Evolutionary conservation across 2,113 vertebrate species (phyloP).

Genomic region (Pelusios castaneus): DNA sequence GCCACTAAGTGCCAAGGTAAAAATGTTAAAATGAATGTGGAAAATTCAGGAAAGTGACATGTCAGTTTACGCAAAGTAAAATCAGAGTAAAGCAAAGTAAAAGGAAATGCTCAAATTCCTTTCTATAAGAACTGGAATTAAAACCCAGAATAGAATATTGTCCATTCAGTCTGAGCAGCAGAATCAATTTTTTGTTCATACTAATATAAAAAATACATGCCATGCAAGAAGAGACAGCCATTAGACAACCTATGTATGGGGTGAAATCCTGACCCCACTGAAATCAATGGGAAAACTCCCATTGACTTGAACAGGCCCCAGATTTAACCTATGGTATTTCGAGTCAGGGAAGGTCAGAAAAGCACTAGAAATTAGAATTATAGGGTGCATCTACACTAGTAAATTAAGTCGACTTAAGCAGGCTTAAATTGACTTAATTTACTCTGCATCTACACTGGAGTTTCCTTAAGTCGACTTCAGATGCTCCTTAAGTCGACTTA

Average conservation of each 20-base stretch:
- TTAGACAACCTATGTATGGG: not conserved
- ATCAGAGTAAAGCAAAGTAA: not conserved
- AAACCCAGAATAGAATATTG: not conserved
- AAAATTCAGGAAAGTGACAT: not conserved
- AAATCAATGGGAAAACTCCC: not conserved
- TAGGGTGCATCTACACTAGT: too few relatives aligned
- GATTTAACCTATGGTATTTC: not conserved
- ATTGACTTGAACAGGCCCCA: not conserved
- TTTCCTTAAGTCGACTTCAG: too few relatives aligned
- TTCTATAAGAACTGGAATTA: not conserved
- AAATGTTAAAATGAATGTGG: not conserved
- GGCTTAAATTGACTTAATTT: too few relatives aligned
- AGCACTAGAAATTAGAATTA: not conserved
- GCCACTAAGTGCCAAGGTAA: not conserved
- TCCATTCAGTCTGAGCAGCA: not conserved
- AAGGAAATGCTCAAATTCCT: not conserved
- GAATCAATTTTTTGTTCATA: not conserved
- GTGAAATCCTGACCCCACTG: not conserved
- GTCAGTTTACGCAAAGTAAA: not conserved
- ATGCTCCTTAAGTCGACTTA: too few relatives aligned
- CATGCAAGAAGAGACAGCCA: not conserved
- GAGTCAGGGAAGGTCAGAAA: too few relatives aligned
- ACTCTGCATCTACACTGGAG: too few relatives aligned
- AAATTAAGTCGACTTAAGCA: too few relatives aligned
- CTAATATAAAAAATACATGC: not conserved